Conservation (phyloP, 2,113 vertebrate species). For the Channa argus region DNA sequence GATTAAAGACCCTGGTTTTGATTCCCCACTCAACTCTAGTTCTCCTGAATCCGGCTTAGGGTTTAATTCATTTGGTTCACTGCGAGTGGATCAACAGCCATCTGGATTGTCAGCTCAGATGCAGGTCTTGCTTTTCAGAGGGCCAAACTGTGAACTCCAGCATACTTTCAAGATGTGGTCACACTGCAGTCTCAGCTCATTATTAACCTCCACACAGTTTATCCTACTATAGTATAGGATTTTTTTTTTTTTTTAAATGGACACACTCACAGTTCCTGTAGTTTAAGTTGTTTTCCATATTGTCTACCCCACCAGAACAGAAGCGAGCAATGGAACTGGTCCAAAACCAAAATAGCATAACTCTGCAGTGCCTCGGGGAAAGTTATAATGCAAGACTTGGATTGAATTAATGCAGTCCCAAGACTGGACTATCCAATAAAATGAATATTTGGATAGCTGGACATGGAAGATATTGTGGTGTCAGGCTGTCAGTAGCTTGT, state of each 20-base stretch:
- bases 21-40: constrained; percentile 60
- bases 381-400: constrained; percentile 49
- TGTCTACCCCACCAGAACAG: constrained; percentile 53
- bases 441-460: constrained; percentile 62
- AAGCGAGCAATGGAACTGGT: constrained; percentile 52
- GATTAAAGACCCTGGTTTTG: constrained; percentile 75
- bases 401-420: constrained; percentile 53
- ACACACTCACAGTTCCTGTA: constrained; percentile 14
- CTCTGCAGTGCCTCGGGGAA: constrained; percentile 41
- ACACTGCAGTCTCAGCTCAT: constrained; percentile 21
- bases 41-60: constrained; percentile 65
- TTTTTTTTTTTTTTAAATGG: constrained; percentile 10
- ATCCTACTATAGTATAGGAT: constrained; percentile 19
- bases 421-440: constrained; percentile 57
- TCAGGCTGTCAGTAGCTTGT: constrained; percentile 55
- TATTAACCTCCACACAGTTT: constrained; percentile 24
- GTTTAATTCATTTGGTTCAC: constrained; percentile 74
- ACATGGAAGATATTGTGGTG: constrained; percentile 57
- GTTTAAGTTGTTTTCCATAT: constrained; percentile 48
- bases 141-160: constrained; percentile 25
- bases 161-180: constrained; percentile 11
- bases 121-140: constrained; percentile 43
- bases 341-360: constrained; percentile 61
- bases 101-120: constrained; percentile 69
- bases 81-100: constrained; percentile 71